Conservation (phyloP, 1,140 invertebrate genomes). For the Pogonomyrmex californicus region DNA sequence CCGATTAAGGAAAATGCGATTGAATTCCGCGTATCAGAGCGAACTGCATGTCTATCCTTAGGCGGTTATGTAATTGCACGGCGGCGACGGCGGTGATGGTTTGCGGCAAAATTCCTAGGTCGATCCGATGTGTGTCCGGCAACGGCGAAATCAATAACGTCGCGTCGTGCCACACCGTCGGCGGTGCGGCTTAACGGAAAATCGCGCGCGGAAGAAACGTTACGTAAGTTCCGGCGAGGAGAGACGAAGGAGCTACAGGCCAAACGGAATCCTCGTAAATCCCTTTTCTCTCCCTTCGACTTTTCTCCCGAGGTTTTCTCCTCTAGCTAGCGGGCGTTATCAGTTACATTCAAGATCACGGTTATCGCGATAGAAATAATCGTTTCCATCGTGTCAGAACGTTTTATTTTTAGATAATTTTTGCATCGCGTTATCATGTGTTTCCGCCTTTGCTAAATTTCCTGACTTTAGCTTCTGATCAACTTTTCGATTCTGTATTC, state of each 20-base stretch:
- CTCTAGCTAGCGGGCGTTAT: not conserved
- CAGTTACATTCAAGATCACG: not conserved
- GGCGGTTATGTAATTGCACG: constrained; percentile 65
- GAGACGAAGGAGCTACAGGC: not conserved
- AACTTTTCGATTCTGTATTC: too few species aligned
- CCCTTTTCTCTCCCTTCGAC: not conserved
- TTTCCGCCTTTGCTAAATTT: too few species aligned
- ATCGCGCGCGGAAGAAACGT: constrained; percentile 42
- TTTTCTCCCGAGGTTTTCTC: not conserved
- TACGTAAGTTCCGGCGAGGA: constrained; percentile 19
- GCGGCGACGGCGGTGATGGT: constrained; percentile 5
- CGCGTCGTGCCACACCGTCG: constrained; percentile 53
- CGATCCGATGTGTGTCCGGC: constrained; percentile 64
- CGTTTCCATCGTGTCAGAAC: too few species aligned
- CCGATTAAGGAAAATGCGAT: constrained; percentile 10
- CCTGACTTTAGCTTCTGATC: too few species aligned
- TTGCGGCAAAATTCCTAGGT: constrained; percentile 69
- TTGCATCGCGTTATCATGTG: too few species aligned
- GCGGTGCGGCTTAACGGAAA: not conserved
- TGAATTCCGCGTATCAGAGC: not conserved
- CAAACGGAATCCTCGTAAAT: too few species aligned
- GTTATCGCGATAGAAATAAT: not conserved
- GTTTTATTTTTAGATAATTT: too few species aligned
- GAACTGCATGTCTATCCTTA: constrained; percentile 5
- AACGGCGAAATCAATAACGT: constrained; percentile 71